phyloP scores from a whole-genome alignment of 2,888 invertebrate genomes.

The Tetragonula carbonaria region DNA sequence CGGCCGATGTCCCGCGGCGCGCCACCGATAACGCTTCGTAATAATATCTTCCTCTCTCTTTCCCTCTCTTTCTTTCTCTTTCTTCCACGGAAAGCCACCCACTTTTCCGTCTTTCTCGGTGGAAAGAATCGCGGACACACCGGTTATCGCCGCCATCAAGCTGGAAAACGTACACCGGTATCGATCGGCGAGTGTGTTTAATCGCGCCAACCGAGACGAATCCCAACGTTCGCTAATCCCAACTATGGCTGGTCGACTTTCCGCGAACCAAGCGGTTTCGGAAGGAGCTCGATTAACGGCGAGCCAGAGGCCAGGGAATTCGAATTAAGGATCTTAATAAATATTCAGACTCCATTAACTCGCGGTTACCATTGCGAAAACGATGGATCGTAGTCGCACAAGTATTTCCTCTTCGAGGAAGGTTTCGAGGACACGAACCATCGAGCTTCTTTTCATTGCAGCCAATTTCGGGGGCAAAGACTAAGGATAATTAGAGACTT shows the following conservation, averaged over 20 bases:
- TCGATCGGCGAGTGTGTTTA: neutral
- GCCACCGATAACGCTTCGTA: constrained; percentile 46
- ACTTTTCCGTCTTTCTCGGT: neutral
- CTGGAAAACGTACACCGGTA: neutral
- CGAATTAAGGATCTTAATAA: constrained; percentile 45
- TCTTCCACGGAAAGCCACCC: neutral
- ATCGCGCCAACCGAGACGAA: constrained; percentile 8
- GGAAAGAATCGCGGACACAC: constrained; percentile 24
- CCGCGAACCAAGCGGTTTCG: neutral
- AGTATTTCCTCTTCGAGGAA: constrained; percentile 7
- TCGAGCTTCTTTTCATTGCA: constrained; percentile 41
- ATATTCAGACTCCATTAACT: constrained; percentile 47
- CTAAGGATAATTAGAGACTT: neutral
- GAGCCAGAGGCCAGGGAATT: constrained; percentile 18
- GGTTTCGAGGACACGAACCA: neutral
- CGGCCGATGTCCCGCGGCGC: constrained; percentile 33
- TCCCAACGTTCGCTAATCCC: constrained; percentile 25
- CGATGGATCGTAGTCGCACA: neutral
- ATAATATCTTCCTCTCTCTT: constrained; percentile 41
- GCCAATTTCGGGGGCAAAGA: constrained; percentile 5
- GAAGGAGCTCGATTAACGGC: constrained; percentile 25
- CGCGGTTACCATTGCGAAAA: neutral
- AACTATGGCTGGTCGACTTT: neutral
- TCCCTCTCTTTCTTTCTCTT: too few species aligned
- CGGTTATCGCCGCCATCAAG: constrained; percentile 34